Percentiles rank a stretch among this genome's conserved stretches.
Evolutionary conservation across 35 echinoderm and acorn worm species (phyloP).

Genomic region (Ophiothrix spiculata): DNA sequence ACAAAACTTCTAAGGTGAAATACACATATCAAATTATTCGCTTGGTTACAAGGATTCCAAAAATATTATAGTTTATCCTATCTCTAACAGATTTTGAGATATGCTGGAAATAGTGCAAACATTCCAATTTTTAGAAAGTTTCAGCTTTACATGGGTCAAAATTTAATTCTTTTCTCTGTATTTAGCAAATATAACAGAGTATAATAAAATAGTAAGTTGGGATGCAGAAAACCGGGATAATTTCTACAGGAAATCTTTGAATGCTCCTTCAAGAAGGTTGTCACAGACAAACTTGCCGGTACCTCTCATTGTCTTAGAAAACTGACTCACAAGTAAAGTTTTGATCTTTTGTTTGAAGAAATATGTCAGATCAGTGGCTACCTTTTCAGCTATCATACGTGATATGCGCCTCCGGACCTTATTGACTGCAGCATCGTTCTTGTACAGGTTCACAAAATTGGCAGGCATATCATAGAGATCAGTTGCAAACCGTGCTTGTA

Average conservation of each 20-base stretch:
- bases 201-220: no score
- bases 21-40: no score
- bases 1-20: no score
- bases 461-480: not conserved
- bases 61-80: no score
- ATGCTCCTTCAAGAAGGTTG: not conserved
- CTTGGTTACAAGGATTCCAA: no score
- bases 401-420: not conserved
- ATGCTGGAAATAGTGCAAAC: no score
- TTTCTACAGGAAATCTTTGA: not conserved
- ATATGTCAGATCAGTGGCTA: conserved; percentile 4
- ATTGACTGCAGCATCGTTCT: not conserved
- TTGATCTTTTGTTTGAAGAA: conserved; percentile 1
- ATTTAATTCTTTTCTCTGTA: no score
- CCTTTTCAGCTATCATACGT: not conserved
- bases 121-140: no score
- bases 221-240: no score
- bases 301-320: not conserved
- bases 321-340: not conserved
- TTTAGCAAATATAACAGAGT: no score
- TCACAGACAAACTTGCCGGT: not conserved
- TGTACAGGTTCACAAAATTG: not conserved
- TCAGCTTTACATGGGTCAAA: no score
- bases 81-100: no score
- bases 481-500: not conserved